These are phyloP conservation scores for Bos indicus DNA, from an alignment of 2,113 vertebrate species.

Conservation along the genomic window DNA sequence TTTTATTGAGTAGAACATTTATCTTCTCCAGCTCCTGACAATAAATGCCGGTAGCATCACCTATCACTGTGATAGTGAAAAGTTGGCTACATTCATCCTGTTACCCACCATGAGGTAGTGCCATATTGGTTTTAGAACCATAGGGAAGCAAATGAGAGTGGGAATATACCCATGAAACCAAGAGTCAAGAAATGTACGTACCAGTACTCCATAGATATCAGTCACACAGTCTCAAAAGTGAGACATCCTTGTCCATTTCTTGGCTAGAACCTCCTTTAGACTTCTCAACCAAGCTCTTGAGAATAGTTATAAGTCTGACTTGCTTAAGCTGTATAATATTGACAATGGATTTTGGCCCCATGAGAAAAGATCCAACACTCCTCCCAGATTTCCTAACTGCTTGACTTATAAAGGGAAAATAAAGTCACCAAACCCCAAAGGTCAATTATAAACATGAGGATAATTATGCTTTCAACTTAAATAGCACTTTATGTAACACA, in stretches of 20 bases:
- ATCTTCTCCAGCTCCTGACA: not conserved
- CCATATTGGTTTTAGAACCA: not conserved
- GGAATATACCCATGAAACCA: not conserved
- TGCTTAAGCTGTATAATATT: not conserved
- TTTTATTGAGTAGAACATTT: not conserved
- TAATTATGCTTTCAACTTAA: constrained; percentile 13
- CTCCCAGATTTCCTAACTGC: not conserved
- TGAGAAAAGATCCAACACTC: not conserved
- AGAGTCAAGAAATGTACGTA: not conserved
- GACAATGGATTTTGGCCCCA: not conserved
- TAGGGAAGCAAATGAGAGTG: not conserved
- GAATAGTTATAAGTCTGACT: not conserved
- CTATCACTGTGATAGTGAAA: not conserved
- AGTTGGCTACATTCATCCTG: not conserved
- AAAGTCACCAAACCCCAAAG: not conserved
- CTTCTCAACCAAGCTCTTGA: not conserved
- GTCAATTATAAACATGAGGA: constrained; percentile 5
- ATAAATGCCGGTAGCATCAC: not conserved
- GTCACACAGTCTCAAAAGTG: not conserved
- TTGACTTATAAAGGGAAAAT: constrained; percentile 1
- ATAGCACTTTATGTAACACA: not conserved
- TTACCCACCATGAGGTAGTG: not conserved
- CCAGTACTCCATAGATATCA: not conserved
- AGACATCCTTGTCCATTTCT: not conserved
- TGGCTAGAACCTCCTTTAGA: not conserved